A percentile compares a stretch with the other conserved stretches of the same genome.
Conservation (phyloP, 2,113 vertebrate species). For the Apodemus sylvaticus region DNA sequence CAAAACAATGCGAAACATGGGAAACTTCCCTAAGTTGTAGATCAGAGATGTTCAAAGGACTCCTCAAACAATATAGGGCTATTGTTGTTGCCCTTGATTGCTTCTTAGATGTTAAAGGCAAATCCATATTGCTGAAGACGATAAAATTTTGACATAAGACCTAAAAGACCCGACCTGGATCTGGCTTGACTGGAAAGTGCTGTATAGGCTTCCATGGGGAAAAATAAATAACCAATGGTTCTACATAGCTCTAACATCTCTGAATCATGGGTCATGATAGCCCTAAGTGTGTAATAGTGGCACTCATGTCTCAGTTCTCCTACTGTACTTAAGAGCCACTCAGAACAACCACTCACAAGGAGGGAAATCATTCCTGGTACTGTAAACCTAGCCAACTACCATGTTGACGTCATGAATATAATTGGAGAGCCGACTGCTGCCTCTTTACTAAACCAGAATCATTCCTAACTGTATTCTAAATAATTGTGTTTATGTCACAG, state of each 20-base stretch:
- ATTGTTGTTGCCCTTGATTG: neutral
- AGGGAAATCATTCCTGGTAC: neutral
- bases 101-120: neutral
- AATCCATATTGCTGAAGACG: neutral
- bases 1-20: neutral
- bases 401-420: neutral
- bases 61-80: neutral
- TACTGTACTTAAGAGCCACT: neutral
- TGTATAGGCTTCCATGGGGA: no score
- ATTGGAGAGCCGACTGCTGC: neutral
- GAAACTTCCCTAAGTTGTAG: neutral
- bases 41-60: no score
- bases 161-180: neutral
- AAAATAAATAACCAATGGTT: neutral
- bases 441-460: neutral
- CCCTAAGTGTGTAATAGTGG: neutral
- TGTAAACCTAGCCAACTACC: neutral
- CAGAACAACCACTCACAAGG: neutral
- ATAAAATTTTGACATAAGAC: neutral
- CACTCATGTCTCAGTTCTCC: neutral
- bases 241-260: neutral
- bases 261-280: neutral
- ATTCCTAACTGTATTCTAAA: neutral
- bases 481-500: no score
- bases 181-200: neutral